Evolutionary conservation across 2,113 vertebrate genomes (phyloP), one percentile per base, ranked within the genome.

Genomic region (Terrapene triunguis): DNA sequence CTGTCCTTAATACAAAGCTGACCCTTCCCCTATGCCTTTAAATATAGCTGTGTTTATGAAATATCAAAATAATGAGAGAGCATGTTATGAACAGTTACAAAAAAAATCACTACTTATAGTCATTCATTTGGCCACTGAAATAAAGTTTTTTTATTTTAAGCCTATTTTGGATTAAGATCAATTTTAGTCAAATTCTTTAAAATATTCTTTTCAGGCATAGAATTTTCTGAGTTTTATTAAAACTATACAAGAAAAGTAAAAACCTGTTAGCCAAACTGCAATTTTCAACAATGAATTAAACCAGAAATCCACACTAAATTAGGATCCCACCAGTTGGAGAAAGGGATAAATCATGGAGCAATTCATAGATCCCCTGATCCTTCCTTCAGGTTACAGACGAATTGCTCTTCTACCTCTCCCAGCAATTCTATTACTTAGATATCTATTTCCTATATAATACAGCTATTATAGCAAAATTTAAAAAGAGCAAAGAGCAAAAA

Each of bases 241-340:
- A 97, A 93, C 83, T 87, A 74, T 72, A 85, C 54, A 88, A 91
- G 86, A 69, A 48, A 86, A 50, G 87, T 96, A 97, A 98, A 90
- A 97, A 96, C 92, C 95, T 89, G 96, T 97, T 95, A 95, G 90
- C 89, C 95, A 96, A 98, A 96, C 93, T 90, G 53, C 80, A 97
- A 95, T 89, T 97, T 96, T 97, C 89, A 97, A 97, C 98, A 97
- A 84, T 85, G 92, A 94, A 89, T 74, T 85, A 95, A 96, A 96
- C 48, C 86, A 74, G 80, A 87, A 96, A 97, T 62, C 94, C 94
- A 97, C 91, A 93, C 81, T 78, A 84, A 98, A 94, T 80, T 92
- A 88, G 88, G 96, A 88, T 10, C 79, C 54, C 76, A 95, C 91
- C 59, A 89, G 59, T 80, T 55, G 80, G 82, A 92, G 89, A 94